These are phyloP conservation scores for Linyphia triangularis DNA, from an alignment of 2,888 invertebrate species.

Conservation along the genomic window DNA sequence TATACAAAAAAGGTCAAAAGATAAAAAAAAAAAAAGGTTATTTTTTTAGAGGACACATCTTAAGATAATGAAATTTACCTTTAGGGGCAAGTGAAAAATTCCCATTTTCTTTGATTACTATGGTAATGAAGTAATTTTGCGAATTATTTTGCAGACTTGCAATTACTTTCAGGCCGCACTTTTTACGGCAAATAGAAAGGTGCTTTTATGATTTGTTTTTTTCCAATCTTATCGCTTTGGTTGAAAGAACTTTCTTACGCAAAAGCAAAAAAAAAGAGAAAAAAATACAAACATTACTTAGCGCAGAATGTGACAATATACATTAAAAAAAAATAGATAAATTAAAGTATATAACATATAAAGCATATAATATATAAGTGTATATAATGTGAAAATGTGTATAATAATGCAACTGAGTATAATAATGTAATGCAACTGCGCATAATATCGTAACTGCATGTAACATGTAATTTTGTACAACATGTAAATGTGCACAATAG, in stretches of 20 bases:
- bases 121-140: constrained; percentile 62
- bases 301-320: too few species aligned
- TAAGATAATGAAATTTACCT: constrained; percentile 73
- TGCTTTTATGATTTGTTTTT: constrained; percentile 22
- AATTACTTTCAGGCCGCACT: constrained; percentile 28
- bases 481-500: too few species aligned
- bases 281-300: too few species aligned
- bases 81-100: constrained; percentile 67
- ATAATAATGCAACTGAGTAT: too few species aligned
- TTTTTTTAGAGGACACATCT: constrained; percentile 59
- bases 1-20: neutral
- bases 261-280: too few species aligned
- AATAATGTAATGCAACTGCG: too few species aligned
- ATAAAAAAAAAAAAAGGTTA: neutral
- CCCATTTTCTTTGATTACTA: constrained; percentile 57
- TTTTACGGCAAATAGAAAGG: constrained; percentile 18
- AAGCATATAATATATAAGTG: too few species aligned
- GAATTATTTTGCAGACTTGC: constrained; percentile 45
- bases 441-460: too few species aligned
- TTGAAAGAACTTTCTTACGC: neutral
- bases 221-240: neutral
- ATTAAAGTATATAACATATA: too few species aligned
- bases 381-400: too few species aligned
- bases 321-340: too few species aligned
- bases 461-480: too few species aligned